Evolutionary conservation across 2,797 vertebrate species (phyloP).

Genomic region (Salmo trutta): DNA sequence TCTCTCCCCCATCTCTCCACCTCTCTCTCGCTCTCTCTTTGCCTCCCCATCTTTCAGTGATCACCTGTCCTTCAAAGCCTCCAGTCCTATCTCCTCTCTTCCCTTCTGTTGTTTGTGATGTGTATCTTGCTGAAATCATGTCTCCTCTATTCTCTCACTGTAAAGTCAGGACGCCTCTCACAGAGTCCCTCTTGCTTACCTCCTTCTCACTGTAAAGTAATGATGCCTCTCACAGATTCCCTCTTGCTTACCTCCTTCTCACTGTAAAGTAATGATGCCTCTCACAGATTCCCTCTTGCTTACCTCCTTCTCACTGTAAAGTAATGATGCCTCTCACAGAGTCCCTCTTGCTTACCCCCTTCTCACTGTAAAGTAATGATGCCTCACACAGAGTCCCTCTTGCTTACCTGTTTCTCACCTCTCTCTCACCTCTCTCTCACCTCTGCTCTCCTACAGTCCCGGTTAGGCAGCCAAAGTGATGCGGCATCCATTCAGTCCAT

Average conservation of each 20-base stretch:
- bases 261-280: too few relatives aligned
- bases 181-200: conserved; percentile 41
- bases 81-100: neutral
- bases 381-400: conserved; percentile 41
- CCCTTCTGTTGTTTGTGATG: conserved; percentile 18
- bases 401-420: neutral
- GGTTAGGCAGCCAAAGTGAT: conserved; percentile 92
- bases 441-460: conserved; percentile 78
- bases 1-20: too few relatives aligned
- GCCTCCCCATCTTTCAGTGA: neutral
- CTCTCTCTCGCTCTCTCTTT: neutral
- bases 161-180: conserved; percentile 14
- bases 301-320: conserved; percentile 8
- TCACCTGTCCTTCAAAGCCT: neutral
- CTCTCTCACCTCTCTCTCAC: conserved; percentile 17
- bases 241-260: conserved; percentile 17
- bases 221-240: conserved; percentile 30
- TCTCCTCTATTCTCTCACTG: conserved; percentile 34
- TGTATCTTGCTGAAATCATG: conserved; percentile 51
- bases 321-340: conserved; percentile 24
- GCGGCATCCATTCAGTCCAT: conserved; percentile 94
- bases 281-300: conserved; percentile 42
- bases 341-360: conserved; percentile 32
- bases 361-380: neutral
- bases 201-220: neutral